phyloP scores from a whole-genome alignment of 2,797 vertebrate species.

The Cynopterus sphinx region DNA sequence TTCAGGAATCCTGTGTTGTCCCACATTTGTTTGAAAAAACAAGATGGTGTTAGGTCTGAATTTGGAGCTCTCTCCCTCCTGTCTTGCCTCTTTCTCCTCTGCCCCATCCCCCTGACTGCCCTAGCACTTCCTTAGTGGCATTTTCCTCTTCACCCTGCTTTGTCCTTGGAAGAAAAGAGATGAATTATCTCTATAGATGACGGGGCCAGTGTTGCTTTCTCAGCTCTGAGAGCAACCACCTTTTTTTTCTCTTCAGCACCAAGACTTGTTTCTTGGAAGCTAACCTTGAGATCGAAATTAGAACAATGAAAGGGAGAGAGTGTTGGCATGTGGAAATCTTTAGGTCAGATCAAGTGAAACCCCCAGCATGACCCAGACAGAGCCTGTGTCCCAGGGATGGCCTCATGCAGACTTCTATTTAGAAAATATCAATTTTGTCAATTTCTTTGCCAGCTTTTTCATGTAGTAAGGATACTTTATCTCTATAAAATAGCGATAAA shows the following conservation, averaged over 20 bases:
- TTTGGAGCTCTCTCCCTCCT: not conserved
- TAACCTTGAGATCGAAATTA: not conserved
- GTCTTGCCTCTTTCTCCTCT: not conserved
- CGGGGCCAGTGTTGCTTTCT: not conserved
- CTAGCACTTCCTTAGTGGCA: not conserved
- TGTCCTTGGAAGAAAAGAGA: not conserved
- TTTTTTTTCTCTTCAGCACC: not conserved
- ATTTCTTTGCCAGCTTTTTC: constrained; percentile 75
- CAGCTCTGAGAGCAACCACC: not conserved
- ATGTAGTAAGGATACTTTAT: constrained; percentile 79
- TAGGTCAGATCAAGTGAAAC: not conserved
- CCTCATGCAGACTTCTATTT: constrained; percentile 8
- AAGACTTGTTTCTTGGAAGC: not conserved
- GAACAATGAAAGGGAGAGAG: not conserved
- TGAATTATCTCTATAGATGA: not conserved
- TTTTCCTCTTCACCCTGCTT: not conserved
- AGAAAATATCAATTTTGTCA: not conserved
- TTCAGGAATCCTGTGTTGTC: not conserved
- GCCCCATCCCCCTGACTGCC: not conserved
- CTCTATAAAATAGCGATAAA: constrained; percentile 86
- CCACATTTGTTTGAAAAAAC: not conserved
- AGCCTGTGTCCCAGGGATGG: not conserved
- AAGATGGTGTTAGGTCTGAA: not conserved
- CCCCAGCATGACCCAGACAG: not conserved
- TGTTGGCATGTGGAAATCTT: not conserved